Percentiles rank a stretch among this genome's conserved stretches.
These are phyloP conservation scores for Stenodera caucasica DNA, from an alignment of 2,888 invertebrate genomes.

Conservation along the genomic window DNA sequence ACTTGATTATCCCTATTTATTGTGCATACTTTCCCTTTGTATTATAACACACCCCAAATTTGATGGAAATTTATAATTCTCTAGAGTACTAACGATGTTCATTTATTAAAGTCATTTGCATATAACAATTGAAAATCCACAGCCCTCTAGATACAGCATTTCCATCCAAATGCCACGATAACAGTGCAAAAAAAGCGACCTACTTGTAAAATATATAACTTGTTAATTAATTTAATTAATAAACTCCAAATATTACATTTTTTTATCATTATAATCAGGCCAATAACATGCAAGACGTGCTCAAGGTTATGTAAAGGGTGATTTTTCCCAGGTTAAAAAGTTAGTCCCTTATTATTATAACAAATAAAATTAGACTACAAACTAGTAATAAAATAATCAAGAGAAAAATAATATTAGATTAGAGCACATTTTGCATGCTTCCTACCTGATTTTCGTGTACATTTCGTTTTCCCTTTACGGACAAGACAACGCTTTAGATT, in stretches of 20 bases:
- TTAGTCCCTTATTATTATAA: conserved; percentile 1
- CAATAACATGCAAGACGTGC: conserved; percentile 24
- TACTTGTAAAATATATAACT: no score
- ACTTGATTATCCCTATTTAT: no score
- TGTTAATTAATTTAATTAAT: no score
- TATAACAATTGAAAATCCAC: no score
- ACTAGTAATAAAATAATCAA: conserved; percentile 13
- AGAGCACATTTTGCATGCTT: conserved; percentile 37
- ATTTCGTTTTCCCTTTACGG: conserved; percentile 37
- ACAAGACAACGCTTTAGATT: conserved; percentile 29
- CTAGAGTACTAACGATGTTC: no score
- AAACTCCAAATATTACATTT: no score
- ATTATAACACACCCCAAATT: conserved; percentile 11
- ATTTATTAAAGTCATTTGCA: no score
- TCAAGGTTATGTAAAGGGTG: conserved; percentile 10
- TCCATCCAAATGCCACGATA: no score
- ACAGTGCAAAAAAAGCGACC: no score
- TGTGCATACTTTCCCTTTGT: no score
- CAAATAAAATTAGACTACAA: conserved; percentile 1
- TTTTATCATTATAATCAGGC: conserved; percentile 10
- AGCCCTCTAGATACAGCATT: no score
- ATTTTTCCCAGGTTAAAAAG: background rate
- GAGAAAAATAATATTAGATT: background rate
- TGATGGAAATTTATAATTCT: no score
- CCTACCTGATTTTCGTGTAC: conserved; percentile 42